Base-by-base conservation (phyloP, 2,797 vertebrate genomes). In the Loris lydekkerianus region DNA sequence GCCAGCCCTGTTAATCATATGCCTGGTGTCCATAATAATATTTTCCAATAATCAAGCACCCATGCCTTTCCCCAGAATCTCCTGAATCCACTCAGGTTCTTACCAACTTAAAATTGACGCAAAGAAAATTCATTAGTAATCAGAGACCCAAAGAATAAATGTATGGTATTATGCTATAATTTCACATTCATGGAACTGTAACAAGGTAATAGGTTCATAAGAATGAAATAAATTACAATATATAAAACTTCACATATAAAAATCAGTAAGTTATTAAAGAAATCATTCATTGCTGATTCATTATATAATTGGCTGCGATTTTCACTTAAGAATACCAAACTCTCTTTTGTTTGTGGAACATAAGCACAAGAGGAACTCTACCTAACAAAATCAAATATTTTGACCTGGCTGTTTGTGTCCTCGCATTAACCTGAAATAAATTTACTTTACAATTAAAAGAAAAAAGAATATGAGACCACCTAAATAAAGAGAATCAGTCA, bases 401-500 rank as follows among this genome's bases (percentile, higher is more conserved):
- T 49, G 49, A 49, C 49, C 49, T 49, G 49, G 49, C 13, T 49
- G 46, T 46, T 46, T 46, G 46, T 49, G 14, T 49, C 49, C 13
- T 49, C 49, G 14, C 49, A 14, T 49, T 49, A 49, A 49, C 49
- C 49, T 49, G 49, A 49, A 49, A 15, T 49, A 49, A 49, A 49
- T 49, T 49, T 49, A 49, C 49, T 49, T 49, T 49, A 49, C 49
- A 49, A 49, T 1, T 49, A 14, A 49, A 4, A 49, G 13, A 49
- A 53, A 53, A 31, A 10, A 72, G 46, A 93, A 53, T 60, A 84
- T 73, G 58, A 63, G 10, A 93, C 17, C 63, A 67, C 23, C 63
- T 93, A 89, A 85, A 78, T 80, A 76, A 92, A 89, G 18, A 92
- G 37, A 85, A 94, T 27, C 10, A 93, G 43, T n/a, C 60, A 94